These are phyloP conservation scores for Drosophila repleta DNA, from an alignment of 1,140 invertebrate genomes.

Conservation along the genomic window DNA sequence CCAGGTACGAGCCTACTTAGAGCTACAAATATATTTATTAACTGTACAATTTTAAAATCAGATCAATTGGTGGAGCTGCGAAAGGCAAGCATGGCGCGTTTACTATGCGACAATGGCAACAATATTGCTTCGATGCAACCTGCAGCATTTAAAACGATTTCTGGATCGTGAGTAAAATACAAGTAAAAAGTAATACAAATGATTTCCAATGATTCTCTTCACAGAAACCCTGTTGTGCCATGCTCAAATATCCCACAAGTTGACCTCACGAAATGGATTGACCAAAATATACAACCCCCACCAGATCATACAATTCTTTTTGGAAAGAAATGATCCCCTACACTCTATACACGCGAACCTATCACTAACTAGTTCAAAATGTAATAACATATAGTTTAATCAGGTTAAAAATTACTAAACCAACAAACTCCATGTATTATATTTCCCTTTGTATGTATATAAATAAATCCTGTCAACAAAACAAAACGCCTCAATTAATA, in stretches of 20 bases:
- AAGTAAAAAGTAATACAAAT: background rate
- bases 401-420: constrained; percentile 56
- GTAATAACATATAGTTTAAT: constrained; percentile 73
- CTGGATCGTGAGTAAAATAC: constrained; percentile 85
- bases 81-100: constrained; percentile 91
- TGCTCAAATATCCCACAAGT: constrained; percentile 88
- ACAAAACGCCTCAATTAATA: too few relatives aligned
- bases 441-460: constrained; percentile 67
- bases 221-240: constrained; percentile 88
- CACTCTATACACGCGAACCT: constrained; percentile 20
- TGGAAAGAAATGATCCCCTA: constrained; percentile 58
- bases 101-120: constrained; percentile 95
- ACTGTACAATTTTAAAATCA: constrained; percentile 62
- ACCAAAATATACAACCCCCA: constrained; percentile 64
- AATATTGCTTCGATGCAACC: constrained; percentile 90
- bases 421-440: constrained; percentile 61
- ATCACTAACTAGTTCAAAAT: constrained; percentile 74
- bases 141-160: constrained; percentile 86
- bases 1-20: constrained; percentile 85
- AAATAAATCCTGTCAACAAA: constrained; percentile 36
- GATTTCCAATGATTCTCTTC: constrained; percentile 9
- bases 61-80: constrained; percentile 94
- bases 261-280: constrained; percentile 87
- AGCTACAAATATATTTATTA: background rate
- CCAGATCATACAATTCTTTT: constrained; percentile 57